Evolutionary conservation across 1,140 invertebrate genomes (phyloP).

Genomic region (Melipona quadrifasciata): DNA sequence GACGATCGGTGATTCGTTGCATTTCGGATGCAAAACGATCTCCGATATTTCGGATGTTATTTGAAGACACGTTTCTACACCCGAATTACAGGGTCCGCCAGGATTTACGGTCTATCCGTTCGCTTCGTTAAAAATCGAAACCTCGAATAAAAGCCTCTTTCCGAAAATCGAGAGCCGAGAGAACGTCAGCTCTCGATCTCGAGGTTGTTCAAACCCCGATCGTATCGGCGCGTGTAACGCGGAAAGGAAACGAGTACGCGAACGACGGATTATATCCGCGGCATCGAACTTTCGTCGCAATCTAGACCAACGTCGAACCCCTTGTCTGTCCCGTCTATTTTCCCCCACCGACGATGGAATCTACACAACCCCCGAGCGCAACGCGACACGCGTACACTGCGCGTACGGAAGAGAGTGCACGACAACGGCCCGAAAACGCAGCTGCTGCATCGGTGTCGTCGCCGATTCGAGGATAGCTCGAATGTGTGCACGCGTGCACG

Average conservation of each 20-base stretch:
- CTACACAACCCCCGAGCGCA: not conserved
- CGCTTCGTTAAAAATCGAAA: not conserved
- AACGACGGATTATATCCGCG: not conserved
- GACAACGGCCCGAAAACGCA: constrained; percentile 2
- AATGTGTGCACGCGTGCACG: not conserved
- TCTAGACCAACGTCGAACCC: not conserved
- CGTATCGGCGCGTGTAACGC: not conserved
- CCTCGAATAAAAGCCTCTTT: not conserved
- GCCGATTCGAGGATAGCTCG: constrained; percentile 9
- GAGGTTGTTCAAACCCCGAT: not conserved
- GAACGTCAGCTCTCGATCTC: too few species aligned
- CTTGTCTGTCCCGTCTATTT: not conserved
- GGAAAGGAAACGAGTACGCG: not conserved
- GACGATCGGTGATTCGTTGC: not conserved
- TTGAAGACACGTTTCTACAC: not conserved
- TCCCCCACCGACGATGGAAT: not conserved
- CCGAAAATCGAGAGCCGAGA: too few species aligned
- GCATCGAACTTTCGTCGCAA: not conserved
- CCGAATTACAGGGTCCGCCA: not conserved
- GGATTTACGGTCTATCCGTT: not conserved
- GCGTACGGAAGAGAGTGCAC: not conserved
- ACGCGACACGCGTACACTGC: not conserved
- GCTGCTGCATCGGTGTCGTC: constrained; percentile 30
- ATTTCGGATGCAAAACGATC: not conserved
- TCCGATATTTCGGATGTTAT: not conserved